A percentile compares a stretch with the other conserved stretches of the same genome.
These are phyloP conservation scores for Agonopterix arenella DNA, from an alignment of 2,888 invertebrate species.

Conservation along the genomic window DNA sequence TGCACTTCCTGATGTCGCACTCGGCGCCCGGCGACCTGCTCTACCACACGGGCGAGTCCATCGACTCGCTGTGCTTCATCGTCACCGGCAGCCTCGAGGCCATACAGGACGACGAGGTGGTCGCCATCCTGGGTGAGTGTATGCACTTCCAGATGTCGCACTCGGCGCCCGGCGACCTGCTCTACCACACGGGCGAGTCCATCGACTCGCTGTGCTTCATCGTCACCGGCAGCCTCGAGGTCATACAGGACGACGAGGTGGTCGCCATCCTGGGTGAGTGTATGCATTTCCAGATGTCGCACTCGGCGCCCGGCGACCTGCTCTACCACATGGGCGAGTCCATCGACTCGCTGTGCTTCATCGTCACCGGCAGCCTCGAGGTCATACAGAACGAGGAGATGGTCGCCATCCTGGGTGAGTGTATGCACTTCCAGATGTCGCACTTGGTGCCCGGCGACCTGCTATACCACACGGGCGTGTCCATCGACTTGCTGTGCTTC, in stretches of 20 bases:
- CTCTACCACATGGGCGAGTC: conserved; percentile 99
- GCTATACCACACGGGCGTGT: conserved; percentile 99
- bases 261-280: conserved; percentile 98
- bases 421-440: conserved; percentile 98
- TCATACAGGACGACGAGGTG: conserved; percentile 99
- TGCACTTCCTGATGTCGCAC: conserved; percentile 98
- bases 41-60: conserved; percentile 99
- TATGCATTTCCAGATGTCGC: conserved; percentile 99
- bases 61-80: conserved; percentile 99
- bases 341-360: conserved; percentile 98
- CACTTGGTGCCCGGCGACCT: conserved; percentile 99
- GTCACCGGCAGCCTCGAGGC: conserved; percentile 99
- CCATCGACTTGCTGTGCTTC: conserved; percentile 98
- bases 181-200: conserved; percentile 99
- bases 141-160: conserved; percentile 99
- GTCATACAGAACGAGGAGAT: conserved; percentile 99
- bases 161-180: conserved; percentile 97
- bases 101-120: conserved; percentile 99
- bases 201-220: conserved; percentile 99
- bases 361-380: conserved; percentile 98
- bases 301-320: conserved; percentile 98
- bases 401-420: conserved; percentile 97
- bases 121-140: conserved; percentile 98
- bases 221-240: conserved; percentile 98
- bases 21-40: conserved; percentile 98